These are phyloP conservation scores for Rhaphigaster nebulosa DNA, from an alignment of 2,888 invertebrate species.

Conservation along the genomic window DNA sequence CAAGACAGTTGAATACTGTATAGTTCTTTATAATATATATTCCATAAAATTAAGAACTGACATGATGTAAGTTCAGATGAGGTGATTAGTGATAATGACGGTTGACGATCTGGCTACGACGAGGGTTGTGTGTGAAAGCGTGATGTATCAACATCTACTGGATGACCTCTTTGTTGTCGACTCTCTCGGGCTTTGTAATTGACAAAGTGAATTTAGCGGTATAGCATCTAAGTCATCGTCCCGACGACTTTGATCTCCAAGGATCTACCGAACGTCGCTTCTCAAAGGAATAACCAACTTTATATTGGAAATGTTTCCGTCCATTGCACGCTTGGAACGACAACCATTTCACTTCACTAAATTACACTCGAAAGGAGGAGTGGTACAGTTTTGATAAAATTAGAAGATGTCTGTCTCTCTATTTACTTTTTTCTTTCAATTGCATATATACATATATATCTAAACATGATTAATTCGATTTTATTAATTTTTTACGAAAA, in stretches of 20 bases:
- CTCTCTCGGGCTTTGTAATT: neutral
- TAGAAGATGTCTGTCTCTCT: no score
- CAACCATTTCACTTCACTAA: neutral
- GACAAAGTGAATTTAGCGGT: neutral
- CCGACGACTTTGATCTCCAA: neutral
- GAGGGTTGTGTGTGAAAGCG: neutral
- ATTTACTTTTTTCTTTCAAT: no score
- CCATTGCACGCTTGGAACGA: neutral
- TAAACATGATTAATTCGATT: no score
- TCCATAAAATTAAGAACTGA: no score
- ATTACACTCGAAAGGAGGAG: neutral
- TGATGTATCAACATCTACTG: neutral
- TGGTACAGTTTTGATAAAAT: no score
- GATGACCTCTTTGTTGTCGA: neutral
- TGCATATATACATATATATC: no score
- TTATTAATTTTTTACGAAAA: no score
- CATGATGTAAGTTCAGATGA: no score
- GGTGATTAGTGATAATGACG: neutral
- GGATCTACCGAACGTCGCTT: neutral
- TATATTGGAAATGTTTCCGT: conserved; percentile 27
- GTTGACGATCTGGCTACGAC: neutral
- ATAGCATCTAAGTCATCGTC: neutral
- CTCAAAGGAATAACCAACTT: conserved; percentile 31
- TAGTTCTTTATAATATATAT: no score
- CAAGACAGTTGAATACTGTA: no score